A percentile compares a stretch with the other conserved stretches of the same genome.
These are phyloP conservation scores for Aphelocoma coerulescens DNA, from an alignment of 2,113 vertebrate species.

Conservation along the genomic window DNA sequence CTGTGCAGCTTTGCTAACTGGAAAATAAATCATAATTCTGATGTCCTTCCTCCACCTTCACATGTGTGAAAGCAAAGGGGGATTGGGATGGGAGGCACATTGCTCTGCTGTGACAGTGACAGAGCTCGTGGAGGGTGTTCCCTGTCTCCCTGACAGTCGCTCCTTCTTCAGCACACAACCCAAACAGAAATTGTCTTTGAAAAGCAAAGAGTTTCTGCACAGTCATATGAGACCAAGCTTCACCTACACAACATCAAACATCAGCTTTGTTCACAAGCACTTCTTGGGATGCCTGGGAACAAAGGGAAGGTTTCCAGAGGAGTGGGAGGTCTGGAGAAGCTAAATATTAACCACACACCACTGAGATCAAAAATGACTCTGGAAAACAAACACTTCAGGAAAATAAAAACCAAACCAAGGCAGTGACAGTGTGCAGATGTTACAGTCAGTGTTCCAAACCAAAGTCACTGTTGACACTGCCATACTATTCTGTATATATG, in stretches of 20 bases:
- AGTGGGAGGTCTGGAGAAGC: background rate
- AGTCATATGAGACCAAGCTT: background rate
- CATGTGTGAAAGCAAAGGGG: background rate
- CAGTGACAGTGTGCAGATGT: background rate
- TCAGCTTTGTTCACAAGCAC: background rate
- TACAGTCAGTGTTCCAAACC: background rate
- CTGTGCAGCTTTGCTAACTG: background rate
- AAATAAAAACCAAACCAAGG: background rate
- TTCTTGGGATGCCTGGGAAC: background rate
- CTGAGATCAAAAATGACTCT: background rate
- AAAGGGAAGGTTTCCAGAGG: background rate
- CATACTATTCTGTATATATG: fast-evolving
- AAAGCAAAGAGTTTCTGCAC: background rate
- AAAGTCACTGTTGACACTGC: background rate
- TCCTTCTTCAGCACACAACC: background rate
- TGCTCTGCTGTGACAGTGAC: background rate
- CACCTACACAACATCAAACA: background rate
- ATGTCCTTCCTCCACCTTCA: background rate
- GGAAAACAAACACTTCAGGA: background rate
- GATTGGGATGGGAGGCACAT: background rate
- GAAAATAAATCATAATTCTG: background rate
- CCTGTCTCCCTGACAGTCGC: background rate
- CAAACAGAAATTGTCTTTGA: background rate
- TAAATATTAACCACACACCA: background rate
- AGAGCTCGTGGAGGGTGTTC: background rate